phyloP scores from a whole-genome alignment of 2,113 vertebrate species.

The Megaceryle torquata region DNA sequence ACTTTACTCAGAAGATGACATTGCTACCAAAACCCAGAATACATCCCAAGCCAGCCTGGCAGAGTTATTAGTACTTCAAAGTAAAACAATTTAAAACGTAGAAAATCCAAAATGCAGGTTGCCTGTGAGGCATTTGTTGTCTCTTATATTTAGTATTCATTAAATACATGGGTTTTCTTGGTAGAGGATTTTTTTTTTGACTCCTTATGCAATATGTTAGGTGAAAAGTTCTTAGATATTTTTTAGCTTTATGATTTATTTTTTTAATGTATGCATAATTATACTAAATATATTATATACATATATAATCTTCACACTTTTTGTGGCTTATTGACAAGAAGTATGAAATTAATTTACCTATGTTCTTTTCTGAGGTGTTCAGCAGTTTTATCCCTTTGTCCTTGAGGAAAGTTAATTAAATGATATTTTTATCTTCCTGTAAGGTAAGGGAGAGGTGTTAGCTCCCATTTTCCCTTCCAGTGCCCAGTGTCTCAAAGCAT shows the following conservation, averaged over 20 bases:
- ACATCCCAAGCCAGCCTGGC: neutral
- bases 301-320: neutral
- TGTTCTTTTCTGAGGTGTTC: neutral
- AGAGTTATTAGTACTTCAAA: neutral
- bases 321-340: neutral
- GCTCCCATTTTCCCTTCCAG: neutral
- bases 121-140: neutral
- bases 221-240: neutral
- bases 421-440: neutral
- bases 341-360: neutral
- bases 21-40: neutral
- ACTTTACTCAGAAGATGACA: neutral
- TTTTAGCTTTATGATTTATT: neutral
- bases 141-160: neutral
- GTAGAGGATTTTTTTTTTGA: neutral
- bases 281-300: neutral
- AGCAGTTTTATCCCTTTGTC: neutral
- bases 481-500: neutral
- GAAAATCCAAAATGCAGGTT: neutral
- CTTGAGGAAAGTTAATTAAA: slow-evolving; percentile 33
- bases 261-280: neutral
- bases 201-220: neutral
- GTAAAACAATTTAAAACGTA: neutral
- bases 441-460: neutral
- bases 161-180: neutral